phyloP scores from a whole-genome alignment of 1,140 invertebrate species.

The Drosophila kurseongensis region DNA sequence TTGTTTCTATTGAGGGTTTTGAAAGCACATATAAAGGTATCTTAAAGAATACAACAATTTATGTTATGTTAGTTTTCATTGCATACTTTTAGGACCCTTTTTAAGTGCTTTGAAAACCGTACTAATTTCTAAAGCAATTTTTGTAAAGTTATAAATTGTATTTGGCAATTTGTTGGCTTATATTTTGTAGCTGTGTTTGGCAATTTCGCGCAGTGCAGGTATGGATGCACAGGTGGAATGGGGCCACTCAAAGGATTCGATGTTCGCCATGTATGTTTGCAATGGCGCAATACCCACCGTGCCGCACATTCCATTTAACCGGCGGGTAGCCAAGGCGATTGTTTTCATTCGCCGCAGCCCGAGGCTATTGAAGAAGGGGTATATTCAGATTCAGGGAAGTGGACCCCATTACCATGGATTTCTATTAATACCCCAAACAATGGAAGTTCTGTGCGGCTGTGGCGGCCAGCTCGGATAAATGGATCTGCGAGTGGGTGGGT shows the following conservation, averaged over 20 bases:
- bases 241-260: conserved; percentile 9
- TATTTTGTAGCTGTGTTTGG: no score
- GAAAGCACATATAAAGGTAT: no score
- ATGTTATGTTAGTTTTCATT: no score
- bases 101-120: no score
- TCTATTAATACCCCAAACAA: conserved; percentile 22
- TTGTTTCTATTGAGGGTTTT: no score
- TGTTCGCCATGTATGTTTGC: background rate
- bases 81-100: no score
- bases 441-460: no score
- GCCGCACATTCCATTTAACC: background rate
- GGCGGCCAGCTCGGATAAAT: background rate
- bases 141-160: no score
- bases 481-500: background rate
- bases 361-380: background rate
- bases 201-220: background rate
- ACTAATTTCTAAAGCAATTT: no score
- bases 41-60: no score
- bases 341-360: conserved; percentile 3
- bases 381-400: background rate
- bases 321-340: conserved; percentile 10
- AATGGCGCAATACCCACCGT: no score
- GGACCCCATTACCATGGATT: conserved; percentile 27
- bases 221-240: conserved; percentile 3
- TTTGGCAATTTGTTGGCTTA: no score